phyloP scores from a whole-genome alignment of 2,797 vertebrate genomes.

The Bufotes viridis region DNA sequence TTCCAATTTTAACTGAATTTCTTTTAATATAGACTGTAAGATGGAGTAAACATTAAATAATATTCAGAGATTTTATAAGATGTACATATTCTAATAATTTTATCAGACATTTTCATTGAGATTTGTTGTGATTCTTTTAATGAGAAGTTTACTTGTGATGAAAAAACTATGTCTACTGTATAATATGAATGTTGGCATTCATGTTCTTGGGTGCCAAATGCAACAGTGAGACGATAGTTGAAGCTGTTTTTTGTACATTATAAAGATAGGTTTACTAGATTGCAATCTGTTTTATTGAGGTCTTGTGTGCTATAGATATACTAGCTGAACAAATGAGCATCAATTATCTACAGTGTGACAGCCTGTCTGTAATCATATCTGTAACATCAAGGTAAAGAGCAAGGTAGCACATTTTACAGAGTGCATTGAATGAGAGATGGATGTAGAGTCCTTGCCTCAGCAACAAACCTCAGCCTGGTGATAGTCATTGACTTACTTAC shows the following conservation, averaged over 20 bases:
- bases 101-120: not conserved
- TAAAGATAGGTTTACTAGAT: not conserved
- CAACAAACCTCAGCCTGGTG: slow-evolving; percentile 25
- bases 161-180: not conserved
- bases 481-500: slow-evolving; percentile 50
- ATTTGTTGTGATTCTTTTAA: not conserved
- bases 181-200: not conserved
- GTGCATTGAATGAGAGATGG: slow-evolving; percentile 34
- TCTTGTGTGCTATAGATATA: slow-evolving; percentile 30
- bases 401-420: slow-evolving; percentile 42
- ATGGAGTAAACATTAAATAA: too few species aligned
- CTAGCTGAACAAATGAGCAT: slow-evolving; percentile 54
- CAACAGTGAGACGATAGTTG: not conserved
- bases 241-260: not conserved
- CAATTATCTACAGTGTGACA: slow-evolving; percentile 53
- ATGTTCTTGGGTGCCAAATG: not conserved
- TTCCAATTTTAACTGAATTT: not conserved
- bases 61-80: not conserved
- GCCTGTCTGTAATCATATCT: slow-evolving; percentile 54
- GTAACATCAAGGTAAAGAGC: slow-evolving; percentile 46
- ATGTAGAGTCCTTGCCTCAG: slow-evolving; percentile 36
- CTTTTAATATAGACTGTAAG: too few species aligned
- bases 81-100: not conserved
- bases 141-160: not conserved
- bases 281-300: slow-evolving; percentile 33